Base-by-base conservation (phyloP, 2,797 vertebrate species). In the Linurgus olivaceus region DNA sequence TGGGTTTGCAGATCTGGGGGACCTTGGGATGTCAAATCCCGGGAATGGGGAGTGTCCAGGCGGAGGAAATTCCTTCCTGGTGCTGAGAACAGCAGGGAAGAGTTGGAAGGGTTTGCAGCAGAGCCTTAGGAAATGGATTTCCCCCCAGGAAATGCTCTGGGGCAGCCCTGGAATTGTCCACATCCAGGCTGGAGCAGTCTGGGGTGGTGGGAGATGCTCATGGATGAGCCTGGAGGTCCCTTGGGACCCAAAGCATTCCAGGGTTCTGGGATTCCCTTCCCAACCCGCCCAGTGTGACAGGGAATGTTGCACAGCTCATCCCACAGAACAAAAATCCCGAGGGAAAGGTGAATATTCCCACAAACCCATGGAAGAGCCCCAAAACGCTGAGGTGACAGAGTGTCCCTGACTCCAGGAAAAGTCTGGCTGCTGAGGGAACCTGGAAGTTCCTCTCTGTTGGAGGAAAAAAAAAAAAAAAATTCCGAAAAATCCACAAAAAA, bases 281-380 rank as follows among this genome's bases (percentile, higher is more conserved):
- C 25, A 14, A 11, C 5, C 25, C 0, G 0, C 33, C 38, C 0
- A 0, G 14, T 5, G 0, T 10, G 47, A 6, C 55, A 24, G 42
- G 80, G 14, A 35, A 66, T 74, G 6, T 10, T 10, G 20, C 0
- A 1, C 37, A 26, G 14, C 6, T 31, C 44, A n/a, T 58, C 44
- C 51, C 61, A 17, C 0, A 1, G 40, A 28, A 28, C 21, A 31
- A 6, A 35, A 66, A 31, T 21, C 31, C 52, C 1, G 1, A 50
- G 61, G 37, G 37, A 13, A 66, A 37, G n/a, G n/a, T 12, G 52
- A 26, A 37, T 31, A 8, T 66, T 31, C n/a, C 37, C 21, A 21
- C 9, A 57, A 42, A 33, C 2, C 31, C 31, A 4, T 0, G 3
- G 15, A 15, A 52, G 10, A 40, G 29, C 19, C 40, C 40, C 29